Base-by-base conservation (phyloP, 1,140 invertebrate species). In the Cydia amplana region DNA sequence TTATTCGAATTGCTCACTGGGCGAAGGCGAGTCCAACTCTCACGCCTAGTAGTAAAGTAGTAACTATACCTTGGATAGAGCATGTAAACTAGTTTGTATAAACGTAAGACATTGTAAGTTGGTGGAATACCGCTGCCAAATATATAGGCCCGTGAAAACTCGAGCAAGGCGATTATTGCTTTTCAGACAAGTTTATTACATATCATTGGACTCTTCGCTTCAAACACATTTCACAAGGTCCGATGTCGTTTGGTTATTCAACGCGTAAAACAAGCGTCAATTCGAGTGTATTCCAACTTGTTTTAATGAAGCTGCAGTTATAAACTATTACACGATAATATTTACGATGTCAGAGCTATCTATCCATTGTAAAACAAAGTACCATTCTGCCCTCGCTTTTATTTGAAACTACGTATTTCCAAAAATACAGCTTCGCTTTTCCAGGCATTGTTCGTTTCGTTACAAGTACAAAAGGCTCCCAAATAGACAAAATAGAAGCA, bases 131-230 rank as follows among this genome's bases (percentile, higher is more conserved):
- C n/a, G n/a, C 51, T 0, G 16, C 51, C 65, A 32, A 70, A 70
- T 70, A 40, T 60, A 60, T 60, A 28, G 32, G n/a, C 65, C 65
- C 28, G 36, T 36, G 36, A 70, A 70, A 40, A 70, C n/a, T 32
- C 18, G 65, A 32, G 32, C 65, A n/a, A 70, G 28, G 36, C 65
- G 65, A 70, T 70, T 36, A 67, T 36, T 43, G 65, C 65, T 70
- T 70, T 40, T 18, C 16, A 1, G 18, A 7, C 28, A 70, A 40
- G 32, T 40, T 70, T 70, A 70, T 70, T 70, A n/a, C n/a, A n/a
- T n/a, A 70, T 70, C 32, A 40, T 70, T 70, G 32, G 36, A 36
- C 16, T 36, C 65, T 36, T 70, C 36, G n/a, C 65, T 36, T 70
- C 36, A 9, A 70, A 70, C 16, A 70, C 16, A 18, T 36, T 43